Evolutionary conservation across 2,113 vertebrate genomes (phyloP), one percentile per base, ranked within the genome.

Genomic region (Triplophysa siluroides): DNA sequence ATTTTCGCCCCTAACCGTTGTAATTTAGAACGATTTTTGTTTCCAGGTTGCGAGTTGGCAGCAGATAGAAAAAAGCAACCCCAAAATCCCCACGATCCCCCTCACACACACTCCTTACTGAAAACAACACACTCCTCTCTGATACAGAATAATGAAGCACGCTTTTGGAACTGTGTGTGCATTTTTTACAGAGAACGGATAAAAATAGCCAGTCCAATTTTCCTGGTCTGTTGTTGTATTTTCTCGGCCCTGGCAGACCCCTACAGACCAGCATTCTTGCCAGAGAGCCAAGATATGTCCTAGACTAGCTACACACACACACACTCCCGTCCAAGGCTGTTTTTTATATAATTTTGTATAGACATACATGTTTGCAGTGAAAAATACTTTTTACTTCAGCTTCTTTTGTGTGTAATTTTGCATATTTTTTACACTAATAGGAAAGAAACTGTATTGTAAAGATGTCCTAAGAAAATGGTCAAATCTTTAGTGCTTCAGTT

Each of bases 201-300:
- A 88, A 86, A 89, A 89, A 89, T 89, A 86, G 85, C 78, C 76
- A 21, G 62, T 81, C 83, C 45, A 78, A 73, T 82, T 84, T 67
- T 83, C 47, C 80, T 61, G 41, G 78, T 81, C 78, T 21, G 85
- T 85, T 83, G 81, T 85, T 83, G 82, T 76, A 82, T 84, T 83
- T 83, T 83, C 82, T 71, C 78, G 68, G 79, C 78, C 81, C 83
- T 87, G 88, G 83, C 84, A 86, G 85, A 84, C 86, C 83, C 86
- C 68, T 81, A 77, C 81, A 85, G 81, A 84, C 84, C 81, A 73
- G 52, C 85, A 84, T 87, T 89, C 84, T 81, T 86, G 86, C 87
- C 85, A 81, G 70, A 79, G 84, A 88, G 84, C 84, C 87, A 86
- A 88, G 84, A 86, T 82, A 80, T 65, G 68, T 82, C 78, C 75